These are phyloP conservation scores for Pavo muticus DNA, from an alignment of 2,113 vertebrate genomes.

Conservation along the genomic window DNA sequence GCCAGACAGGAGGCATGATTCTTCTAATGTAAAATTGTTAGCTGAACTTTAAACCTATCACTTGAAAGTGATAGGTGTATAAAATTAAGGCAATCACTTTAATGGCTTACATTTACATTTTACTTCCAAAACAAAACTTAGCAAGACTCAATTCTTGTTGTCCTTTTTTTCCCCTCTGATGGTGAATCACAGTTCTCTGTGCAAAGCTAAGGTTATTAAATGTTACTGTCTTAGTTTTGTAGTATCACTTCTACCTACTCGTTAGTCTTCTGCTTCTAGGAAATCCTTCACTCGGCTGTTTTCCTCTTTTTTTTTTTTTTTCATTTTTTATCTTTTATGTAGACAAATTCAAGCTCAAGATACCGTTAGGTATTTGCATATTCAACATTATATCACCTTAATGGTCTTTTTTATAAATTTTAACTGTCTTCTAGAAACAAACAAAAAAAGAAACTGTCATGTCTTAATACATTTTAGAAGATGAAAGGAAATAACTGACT, in stretches of 20 bases:
- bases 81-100: neutral
- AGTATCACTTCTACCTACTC: neutral
- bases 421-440: neutral
- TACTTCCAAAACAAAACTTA: neutral
- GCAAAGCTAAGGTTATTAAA: neutral
- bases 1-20: neutral
- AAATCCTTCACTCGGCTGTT: neutral
- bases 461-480: neutral
- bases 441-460: neutral
- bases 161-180: neutral
- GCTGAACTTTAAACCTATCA: neutral
- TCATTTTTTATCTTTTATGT: neutral
- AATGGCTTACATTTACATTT: neutral
- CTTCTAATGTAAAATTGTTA: slow-evolving; percentile 28
- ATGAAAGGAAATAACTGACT: neutral
- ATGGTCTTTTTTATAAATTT: neutral
- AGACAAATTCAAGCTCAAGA: neutral
- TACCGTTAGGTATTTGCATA: neutral
- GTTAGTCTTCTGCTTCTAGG: neutral
- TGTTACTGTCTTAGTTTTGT: neutral
- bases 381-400: neutral
- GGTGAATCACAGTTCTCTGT: neutral
- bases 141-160: neutral
- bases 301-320: neutral
- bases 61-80: neutral